A percentile compares a stretch with the other conserved stretches of the same genome.
phyloP scores from a whole-genome alignment of 2,113 vertebrate genomes.

The Grammomys surdaster region DNA sequence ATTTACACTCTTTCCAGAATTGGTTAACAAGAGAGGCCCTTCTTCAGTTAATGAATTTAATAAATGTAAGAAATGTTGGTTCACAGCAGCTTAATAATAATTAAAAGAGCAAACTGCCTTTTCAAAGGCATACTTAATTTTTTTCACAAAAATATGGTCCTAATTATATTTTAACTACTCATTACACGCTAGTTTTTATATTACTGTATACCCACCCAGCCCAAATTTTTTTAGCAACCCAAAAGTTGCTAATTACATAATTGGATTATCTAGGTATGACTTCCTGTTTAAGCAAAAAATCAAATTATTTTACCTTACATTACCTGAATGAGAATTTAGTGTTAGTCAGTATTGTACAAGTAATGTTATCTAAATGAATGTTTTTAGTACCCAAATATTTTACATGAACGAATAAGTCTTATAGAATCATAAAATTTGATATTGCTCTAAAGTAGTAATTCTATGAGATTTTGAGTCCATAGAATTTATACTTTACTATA shows the following conservation, averaged over 20 bases:
- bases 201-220: neutral
- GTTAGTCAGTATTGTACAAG: neutral
- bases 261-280: neutral
- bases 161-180: constrained; percentile 1
- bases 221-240: neutral
- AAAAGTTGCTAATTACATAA: constrained; percentile 51
- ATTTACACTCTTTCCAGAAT: neutral
- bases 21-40: neutral
- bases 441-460: neutral
- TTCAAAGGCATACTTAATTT: constrained; percentile 39
- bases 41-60: neutral
- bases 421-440: neutral
- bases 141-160: constrained; percentile 31
- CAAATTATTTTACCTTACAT: neutral
- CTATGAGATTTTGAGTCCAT: neutral
- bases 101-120: constrained; percentile 21
- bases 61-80: neutral
- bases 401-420: neutral
- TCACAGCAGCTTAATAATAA: neutral
- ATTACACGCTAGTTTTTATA: neutral
- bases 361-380: neutral
- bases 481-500: neutral
- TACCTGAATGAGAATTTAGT: neutral
- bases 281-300: constrained; percentile 23
- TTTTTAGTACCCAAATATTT: neutral